These are phyloP conservation scores for Sthenelais limicola DNA, from an alignment of 2,888 invertebrate species.

Conservation along the genomic window DNA sequence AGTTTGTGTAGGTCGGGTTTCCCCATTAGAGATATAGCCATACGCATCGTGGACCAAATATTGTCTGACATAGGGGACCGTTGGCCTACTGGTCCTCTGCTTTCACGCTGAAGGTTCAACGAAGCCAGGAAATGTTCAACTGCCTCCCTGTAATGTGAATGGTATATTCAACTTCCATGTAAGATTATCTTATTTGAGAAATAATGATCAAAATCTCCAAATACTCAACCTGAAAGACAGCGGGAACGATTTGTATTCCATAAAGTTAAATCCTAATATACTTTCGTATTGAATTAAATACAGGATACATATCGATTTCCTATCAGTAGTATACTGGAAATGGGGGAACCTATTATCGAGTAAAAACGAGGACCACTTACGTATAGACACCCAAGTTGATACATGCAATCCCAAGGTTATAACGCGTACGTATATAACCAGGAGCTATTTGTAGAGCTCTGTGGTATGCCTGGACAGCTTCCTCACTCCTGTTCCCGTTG, in stretches of 20 bases:
- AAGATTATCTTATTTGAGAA: background rate
- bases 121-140: constrained; percentile 95
- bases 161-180: background rate
- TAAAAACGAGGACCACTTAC: too few species aligned
- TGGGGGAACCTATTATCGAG: too few species aligned
- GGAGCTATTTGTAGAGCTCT: constrained; percentile 91
- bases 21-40: constrained; percentile 86
- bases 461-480: constrained; percentile 96
- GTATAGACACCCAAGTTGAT: constrained; percentile 93
- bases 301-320: too few species aligned
- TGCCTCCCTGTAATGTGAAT: constrained; percentile 81
- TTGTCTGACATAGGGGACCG: constrained; percentile 84
- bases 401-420: constrained; percentile 98
- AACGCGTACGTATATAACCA: constrained; percentile 95
- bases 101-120: constrained; percentile 88
- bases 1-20: constrained; percentile 76
- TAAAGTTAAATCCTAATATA: too few species aligned
- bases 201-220: too few species aligned
- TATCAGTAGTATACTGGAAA: too few species aligned
- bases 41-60: constrained; percentile 93
- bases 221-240: too few species aligned
- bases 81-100: constrained; percentile 75
- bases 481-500: constrained; percentile 93
- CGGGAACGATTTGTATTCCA: too few species aligned
- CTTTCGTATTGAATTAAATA: too few species aligned